Base-by-base conservation (phyloP, 1,140 invertebrate genomes). In the Cydia amplana region DNA sequence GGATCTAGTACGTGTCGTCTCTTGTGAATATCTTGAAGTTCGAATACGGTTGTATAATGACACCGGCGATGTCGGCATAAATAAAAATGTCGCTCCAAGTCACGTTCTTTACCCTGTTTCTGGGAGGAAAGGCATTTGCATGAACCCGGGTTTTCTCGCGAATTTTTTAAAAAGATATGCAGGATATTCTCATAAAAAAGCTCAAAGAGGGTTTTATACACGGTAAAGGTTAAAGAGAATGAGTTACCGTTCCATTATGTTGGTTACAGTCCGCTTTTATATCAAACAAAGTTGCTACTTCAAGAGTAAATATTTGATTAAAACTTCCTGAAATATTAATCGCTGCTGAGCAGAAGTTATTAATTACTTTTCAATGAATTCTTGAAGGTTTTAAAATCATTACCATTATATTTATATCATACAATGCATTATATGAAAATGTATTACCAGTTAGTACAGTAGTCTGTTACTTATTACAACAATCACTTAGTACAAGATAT, bases 81-180 rank as follows among this genome's bases (percentile, higher is more conserved):
- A 60, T 23, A 23, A 32, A 70, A 70, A 70, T 40, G n/a, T 20
- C 12, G 32, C n/a, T 20, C 32, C 16, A 10, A 36, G 36, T 70
- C 65, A 70, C 65, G 65, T 70, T n/a, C 32, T 43, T 36, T 10
- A 28, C n/a, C 36, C 36, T 70, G 2, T 18, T 36, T 70, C 65
- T 70, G 32, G 16, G 18, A 70, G 32, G 28, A 67, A 64, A 18
- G 32, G 5, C 28, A 36, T 70, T 70, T 70, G n/a, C 65, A 36
- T 70, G 28, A 70, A 43, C 65, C n/a, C 10, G 18, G 20, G 55
- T 43, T 70, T 70, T 40, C 16, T 70, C 36, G 28, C 65, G 6
- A 18, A 32, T 1, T 70, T 70, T 14, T 36, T 70, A 18, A 70
- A 70, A 70, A 40, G 16, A 18, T 36, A 67, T 36, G 28, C 25